Evolutionary conservation across 37 sponge, comb jelly and placozoan genomes (phyloP), one percentile per base, ranked within the genome.

Genomic region (Spongilla lacustris): DNA sequence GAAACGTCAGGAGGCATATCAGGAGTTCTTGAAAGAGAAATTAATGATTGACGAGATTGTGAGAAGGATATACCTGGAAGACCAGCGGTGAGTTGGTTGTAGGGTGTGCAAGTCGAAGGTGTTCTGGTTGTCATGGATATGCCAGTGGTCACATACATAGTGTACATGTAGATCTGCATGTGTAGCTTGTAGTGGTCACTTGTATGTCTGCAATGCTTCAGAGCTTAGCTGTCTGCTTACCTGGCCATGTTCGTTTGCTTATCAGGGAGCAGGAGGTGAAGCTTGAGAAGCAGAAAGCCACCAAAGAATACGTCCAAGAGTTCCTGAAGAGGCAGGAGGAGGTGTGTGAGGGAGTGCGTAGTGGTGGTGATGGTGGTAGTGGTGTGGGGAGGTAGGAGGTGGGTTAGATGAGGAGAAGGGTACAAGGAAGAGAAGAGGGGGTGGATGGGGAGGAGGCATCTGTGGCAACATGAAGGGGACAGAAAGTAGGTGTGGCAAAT

Each of bases 1-100:
- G 77, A 90, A 89, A 81, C 73, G 81, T 27, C 93, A 95, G 67
- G 94, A 91, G 37, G 92, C 87, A 13, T 98, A 97, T 75, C 94
- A 98, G 73, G 99, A 98, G 74, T 98, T 98, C 85, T 83, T 98
- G 73, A 97, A 95, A 76, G 99, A 98, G 83, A 98, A 98, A 71
- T 85, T 98, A 67, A 97, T 98, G 97, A 98, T 98, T 88, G 99
- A 98, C 79, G 99, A 98, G 79, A 98, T 98, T 35, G 95, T 96
- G n/a, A 76, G 97, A 27, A 97, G 95, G 85, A 98, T 98, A 14
- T 98, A 97, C 58, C 97, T 97, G 26, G 99, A 98, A 48, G 99
- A 98, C 75, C 92, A 97, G 79, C 86, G 82, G 87, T 89, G 35
- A 2, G 50, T 17, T 58, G 12, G 58, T 34, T 4, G 50, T 68